Base-by-base conservation (phyloP, 2,113 vertebrate genomes). In the Muntiacus reevesi region DNA sequence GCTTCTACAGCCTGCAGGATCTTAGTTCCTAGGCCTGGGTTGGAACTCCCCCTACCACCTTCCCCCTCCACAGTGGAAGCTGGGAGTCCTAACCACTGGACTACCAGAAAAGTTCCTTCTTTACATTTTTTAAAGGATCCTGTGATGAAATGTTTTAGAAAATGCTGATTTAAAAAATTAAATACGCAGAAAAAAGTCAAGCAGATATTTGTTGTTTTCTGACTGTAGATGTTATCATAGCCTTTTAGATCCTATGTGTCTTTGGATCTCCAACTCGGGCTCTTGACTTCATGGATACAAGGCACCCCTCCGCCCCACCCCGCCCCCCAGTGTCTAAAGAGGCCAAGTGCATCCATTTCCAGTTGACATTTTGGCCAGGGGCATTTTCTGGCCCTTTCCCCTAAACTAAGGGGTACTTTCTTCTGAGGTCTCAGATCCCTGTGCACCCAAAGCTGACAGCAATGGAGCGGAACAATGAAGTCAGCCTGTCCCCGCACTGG, bases 101-200 rank as follows among this genome's bases (percentile, higher is more conserved):
- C 28, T 10, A 6, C 78, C 45, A 50, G 78, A 30, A 47, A 50
- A 50, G 28, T 81, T 47, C 45, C 45, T 81, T 28, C 84, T 2
- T 71, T 47, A 3, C 47, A 59, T 55, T 43, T 27, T 36, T 59
- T 36, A 76, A 90, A 78, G 62, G n/a, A 64, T 10, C 1, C 16
- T 30, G 10, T 45, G 40, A 90, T 36, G 67, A 52, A 94, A 71
- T 55, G 15, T 50, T 96, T 94, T 67, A 94, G 60, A 87, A 94
- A 85, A 87, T 45, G 16, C 19, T 83, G 12, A 12, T 82, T 94
- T 89, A 16, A 84, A 88, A 87, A 87, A 28, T 23, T 87, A 97
- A 87, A 12, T 9, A 50, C 2, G 17, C 30, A 74, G 54, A 30
- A 71, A 84, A 64, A 45, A 40, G 33, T 28, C 3, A 52, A 10